These are phyloP conservation scores for Erythrolamprus reginae DNA, from an alignment of 2,113 vertebrate genomes.

Conservation along the genomic window DNA sequence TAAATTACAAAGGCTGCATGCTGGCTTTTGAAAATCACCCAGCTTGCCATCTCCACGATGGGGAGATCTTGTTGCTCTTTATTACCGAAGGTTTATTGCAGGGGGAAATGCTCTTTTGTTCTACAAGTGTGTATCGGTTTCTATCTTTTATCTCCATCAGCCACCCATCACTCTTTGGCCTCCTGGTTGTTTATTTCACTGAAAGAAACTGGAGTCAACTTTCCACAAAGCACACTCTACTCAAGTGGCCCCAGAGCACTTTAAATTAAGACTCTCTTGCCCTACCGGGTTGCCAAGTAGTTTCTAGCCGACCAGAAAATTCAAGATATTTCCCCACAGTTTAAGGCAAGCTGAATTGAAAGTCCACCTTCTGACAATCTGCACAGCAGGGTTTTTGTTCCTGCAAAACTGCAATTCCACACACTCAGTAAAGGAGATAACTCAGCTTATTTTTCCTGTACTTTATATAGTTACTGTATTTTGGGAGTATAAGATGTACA, in stretches of 20 bases:
- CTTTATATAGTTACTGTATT: too few relatives aligned
- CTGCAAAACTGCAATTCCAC: background rate
- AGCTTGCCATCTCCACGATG: background rate
- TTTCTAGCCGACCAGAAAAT: background rate
- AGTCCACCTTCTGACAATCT: too few relatives aligned
- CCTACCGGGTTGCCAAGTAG: background rate
- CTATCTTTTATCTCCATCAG: background rate
- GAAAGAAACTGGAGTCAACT: background rate
- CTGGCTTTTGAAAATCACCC: background rate
- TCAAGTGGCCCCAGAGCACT: background rate
- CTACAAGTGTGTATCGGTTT: background rate
- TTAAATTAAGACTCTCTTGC: background rate
- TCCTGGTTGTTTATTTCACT: background rate
- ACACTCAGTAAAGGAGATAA: background rate
- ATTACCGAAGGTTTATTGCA: background rate
- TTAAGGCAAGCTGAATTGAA: background rate
- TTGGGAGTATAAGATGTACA: too few relatives aligned
- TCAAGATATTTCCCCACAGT: background rate
- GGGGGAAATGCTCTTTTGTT: background rate
- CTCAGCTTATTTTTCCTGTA: too few relatives aligned
- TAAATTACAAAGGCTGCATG: background rate
- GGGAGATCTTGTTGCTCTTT: background rate
- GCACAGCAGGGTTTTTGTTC: background rate
- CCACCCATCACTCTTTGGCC: background rate
- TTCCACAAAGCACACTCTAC: background rate